Evolutionary conservation across 2,888 invertebrate species (phyloP).

Genomic region (Julus scanicus): DNA sequence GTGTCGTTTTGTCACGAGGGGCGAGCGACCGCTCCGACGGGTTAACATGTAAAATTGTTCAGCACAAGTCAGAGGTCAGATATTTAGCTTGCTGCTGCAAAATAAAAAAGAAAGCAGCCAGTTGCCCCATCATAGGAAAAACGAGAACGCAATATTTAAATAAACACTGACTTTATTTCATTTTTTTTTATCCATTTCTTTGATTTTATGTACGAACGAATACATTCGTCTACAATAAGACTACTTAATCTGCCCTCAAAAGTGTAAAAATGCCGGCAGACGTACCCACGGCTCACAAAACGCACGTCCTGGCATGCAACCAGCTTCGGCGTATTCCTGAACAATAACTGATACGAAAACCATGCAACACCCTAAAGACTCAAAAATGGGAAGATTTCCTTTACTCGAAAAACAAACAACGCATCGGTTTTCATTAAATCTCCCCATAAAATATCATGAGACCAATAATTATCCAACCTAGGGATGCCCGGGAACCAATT

Average conservation of each 20-base stretch:
- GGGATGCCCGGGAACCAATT: background rate
- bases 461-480: background rate
- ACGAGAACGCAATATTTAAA: background rate
- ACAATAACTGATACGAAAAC: constrained; percentile 1
- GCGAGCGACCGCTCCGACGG: no score
- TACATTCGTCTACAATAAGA: constrained; percentile 39
- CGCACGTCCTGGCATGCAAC: background rate
- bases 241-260: background rate
- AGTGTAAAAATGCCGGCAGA: background rate
- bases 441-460: background rate
- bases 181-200: background rate
- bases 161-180: constrained; percentile 42
- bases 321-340: background rate
- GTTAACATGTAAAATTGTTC: no score
- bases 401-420: background rate
- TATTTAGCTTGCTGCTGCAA: no score
- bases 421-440: background rate
- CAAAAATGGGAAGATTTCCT: background rate
- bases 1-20: no score
- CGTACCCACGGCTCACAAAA: background rate
- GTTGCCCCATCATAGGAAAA: no score
- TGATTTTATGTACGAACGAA: background rate
- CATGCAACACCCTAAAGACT: background rate
- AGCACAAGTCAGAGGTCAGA: no score
- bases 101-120: no score